phyloP scores from a whole-genome alignment of 2,888 invertebrate species.

The Griposia aprilina region DNA sequence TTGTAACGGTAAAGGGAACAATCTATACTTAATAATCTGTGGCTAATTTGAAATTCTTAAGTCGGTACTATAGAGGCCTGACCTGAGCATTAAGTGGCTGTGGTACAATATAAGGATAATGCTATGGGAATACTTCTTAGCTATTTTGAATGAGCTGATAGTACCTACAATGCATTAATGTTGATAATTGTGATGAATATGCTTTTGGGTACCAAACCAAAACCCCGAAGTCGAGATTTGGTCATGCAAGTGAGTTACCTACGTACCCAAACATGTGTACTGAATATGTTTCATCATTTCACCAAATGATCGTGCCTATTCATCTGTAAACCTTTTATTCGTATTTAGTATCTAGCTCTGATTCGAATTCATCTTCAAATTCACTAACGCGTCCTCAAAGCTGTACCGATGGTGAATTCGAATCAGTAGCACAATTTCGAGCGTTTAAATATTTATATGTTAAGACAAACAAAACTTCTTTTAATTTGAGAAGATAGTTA shows the following conservation, averaged over 20 bases:
- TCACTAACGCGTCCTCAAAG: not conserved
- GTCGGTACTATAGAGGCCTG: slow-evolving; percentile 62
- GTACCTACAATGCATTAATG: not conserved
- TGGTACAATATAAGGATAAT: slow-evolving; percentile 48
- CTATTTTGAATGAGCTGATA: slow-evolving; percentile 44
- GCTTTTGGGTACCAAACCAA: not conserved
- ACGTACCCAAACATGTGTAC: not conserved
- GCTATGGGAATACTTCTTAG: slow-evolving; percentile 38
- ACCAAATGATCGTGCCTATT: not conserved
- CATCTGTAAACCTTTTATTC: not conserved
- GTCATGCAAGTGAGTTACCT: not conserved
- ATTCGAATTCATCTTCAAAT: not conserved
- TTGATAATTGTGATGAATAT: not conserved
- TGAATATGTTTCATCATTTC: not conserved
- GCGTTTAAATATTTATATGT: not conserved
- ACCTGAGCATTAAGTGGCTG: slow-evolving; percentile 50
- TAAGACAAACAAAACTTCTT: not conserved
- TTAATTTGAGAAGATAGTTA: not conserved
- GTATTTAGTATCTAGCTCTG: not conserved
- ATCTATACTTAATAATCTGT: slow-evolving; percentile 76
- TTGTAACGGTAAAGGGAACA: slow-evolving; percentile 72
- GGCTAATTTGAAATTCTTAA: slow-evolving; percentile 73
- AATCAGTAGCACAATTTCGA: not conserved
- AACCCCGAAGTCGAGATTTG: not conserved
- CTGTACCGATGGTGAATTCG: not conserved